Evolutionary conservation across 2,888 invertebrate genomes (phyloP).

Genomic region (Drosophila birchii): DNA sequence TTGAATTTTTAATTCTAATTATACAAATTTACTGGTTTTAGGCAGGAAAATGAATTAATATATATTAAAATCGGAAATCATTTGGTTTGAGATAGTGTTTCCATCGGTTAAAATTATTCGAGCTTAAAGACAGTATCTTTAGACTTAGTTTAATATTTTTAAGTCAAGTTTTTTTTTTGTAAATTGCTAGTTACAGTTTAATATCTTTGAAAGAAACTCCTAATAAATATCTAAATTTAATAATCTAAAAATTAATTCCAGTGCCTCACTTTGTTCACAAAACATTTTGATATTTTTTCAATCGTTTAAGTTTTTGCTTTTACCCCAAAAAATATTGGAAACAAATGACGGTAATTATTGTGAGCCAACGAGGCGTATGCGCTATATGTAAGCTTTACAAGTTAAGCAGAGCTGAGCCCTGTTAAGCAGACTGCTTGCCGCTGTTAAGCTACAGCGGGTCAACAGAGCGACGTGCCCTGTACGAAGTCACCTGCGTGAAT

Average conservation of each 20-base stretch:
- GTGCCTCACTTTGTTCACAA: background rate
- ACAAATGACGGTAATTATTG: conserved; percentile 28
- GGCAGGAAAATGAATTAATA: background rate
- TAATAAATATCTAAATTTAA: background rate
- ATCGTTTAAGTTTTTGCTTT: conserved; percentile 5
- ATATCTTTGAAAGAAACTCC: background rate
- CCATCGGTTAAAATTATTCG: background rate
- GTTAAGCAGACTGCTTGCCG: conserved; percentile 20
- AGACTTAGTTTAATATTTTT: background rate
- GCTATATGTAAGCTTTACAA: background rate
- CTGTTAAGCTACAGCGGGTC: conserved; percentile 27
- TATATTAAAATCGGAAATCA: fast-evolving
- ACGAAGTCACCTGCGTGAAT: background rate
- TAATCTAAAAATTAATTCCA: background rate
- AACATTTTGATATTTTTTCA: background rate
- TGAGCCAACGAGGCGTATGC: conserved; percentile 21
- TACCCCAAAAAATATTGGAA: background rate
- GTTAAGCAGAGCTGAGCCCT: conserved; percentile 15
- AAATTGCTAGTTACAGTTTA: background rate
- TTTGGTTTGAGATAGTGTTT: background rate
- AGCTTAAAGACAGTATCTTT: no score
- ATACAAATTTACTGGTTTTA: background rate
- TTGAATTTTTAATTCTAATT: background rate
- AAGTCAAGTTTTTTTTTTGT: background rate
- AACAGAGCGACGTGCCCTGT: conserved; percentile 9